Conservation (phyloP, 2,888 invertebrate genomes). For the Epistrophella euchroma region DNA sequence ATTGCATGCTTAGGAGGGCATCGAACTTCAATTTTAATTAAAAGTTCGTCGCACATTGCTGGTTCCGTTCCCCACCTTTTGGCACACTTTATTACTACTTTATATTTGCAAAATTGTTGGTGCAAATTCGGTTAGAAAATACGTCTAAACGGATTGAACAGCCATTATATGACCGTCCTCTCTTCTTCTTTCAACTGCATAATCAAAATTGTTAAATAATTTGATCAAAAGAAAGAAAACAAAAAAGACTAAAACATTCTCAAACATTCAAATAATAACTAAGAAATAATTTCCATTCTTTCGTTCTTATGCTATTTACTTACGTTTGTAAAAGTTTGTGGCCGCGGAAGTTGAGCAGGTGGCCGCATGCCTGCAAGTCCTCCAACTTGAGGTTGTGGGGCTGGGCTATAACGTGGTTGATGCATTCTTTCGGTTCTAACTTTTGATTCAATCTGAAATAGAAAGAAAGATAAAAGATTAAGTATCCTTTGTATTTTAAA, state of each 20-base stretch:
- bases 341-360: conserved; percentile 78
- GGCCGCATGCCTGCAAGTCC: conserved; percentile 78
- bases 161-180: neutral
- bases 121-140: conserved; percentile 56
- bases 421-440: conserved; percentile 78
- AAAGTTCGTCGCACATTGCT: conserved; percentile 41
- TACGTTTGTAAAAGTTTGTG: conserved; percentile 84
- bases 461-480: conserved; percentile 30
- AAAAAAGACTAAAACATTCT: conserved; percentile 11
- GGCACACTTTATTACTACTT: conserved; percentile 32
- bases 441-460: conserved; percentile 58
- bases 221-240: conserved; percentile 18
- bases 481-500: conserved; percentile 2
- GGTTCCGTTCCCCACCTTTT: conserved; percentile 45
- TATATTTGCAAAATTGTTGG: conserved; percentile 45
- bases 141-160: conserved; percentile 50
- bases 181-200: neutral
- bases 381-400: conserved; percentile 78
- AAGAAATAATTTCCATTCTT: neutral
- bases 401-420: conserved; percentile 81
- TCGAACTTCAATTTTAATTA: conserved; percentile 64
- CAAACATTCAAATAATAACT: neutral
- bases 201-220: conserved; percentile 5
- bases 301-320: conserved; percentile 79
- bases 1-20: conserved; percentile 67